Percentiles rank a stretch among this genome's conserved stretches.
phyloP scores from a whole-genome alignment of 2,797 vertebrate genomes.

The Anas capensis region DNA sequence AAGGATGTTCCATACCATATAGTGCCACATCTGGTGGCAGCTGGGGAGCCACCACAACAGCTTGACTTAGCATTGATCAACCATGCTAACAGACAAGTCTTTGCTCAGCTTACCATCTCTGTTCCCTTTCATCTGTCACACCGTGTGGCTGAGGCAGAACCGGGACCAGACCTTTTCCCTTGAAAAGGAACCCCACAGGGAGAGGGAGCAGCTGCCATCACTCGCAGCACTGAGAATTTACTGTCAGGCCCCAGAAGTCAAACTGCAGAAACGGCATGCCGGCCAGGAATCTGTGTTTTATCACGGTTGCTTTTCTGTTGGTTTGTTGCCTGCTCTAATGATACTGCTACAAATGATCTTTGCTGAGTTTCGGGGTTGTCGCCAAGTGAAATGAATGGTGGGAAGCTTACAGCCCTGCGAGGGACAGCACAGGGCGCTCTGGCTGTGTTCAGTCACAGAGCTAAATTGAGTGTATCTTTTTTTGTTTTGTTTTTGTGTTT shows the following conservation, averaged over 20 bases:
- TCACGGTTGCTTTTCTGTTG: not conserved
- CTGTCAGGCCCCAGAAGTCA: not conserved
- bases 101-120: not conserved
- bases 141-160: not conserved
- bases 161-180: not conserved
- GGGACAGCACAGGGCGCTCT: not conserved
- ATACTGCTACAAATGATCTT: not conserved
- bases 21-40: too few relatives aligned
- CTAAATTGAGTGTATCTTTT: not conserved
- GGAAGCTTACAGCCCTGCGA: not conserved
- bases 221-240: not conserved
- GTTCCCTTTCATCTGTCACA: fast-evolving
- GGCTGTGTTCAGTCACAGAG: not conserved
- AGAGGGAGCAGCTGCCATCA: not conserved
- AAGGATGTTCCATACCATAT: too few relatives aligned
- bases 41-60: too few relatives aligned
- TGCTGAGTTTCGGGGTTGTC: not conserved
- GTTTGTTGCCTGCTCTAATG: not conserved
- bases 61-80: not conserved
- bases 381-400: not conserved
- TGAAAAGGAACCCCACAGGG: fast-evolving
- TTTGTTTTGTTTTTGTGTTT: not conserved
- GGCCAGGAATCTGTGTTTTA: not conserved
- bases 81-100: not conserved
- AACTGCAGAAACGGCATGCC: not conserved